Evolutionary conservation across 2,113 vertebrate species (phyloP).

Genomic region (Peromyscus polionotus): DNA sequence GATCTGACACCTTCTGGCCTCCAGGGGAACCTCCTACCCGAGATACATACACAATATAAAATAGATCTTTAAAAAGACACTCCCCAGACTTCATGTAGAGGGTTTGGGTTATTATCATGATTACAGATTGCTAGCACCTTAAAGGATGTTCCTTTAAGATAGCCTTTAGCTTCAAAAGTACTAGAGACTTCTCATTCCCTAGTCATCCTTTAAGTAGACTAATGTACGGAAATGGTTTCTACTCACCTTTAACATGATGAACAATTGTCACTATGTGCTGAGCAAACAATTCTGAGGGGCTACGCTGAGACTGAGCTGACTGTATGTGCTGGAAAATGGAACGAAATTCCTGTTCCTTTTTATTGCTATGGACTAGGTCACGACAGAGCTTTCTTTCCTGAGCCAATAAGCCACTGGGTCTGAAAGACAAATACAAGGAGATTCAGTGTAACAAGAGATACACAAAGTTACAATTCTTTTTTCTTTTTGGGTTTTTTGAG

Average conservation of each 20-base stretch:
- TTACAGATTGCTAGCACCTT: slow-evolving; percentile 32
- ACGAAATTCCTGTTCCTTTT: slow-evolving; percentile 96
- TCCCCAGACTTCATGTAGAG: neutral
- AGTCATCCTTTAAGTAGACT: neutral
- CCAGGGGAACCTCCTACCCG: neutral
- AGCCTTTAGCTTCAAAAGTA: slow-evolving; percentile 11
- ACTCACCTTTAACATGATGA: slow-evolving; percentile 96
- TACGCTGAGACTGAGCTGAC: slow-evolving; percentile 91
- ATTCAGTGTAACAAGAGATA: slow-evolving; percentile 36
- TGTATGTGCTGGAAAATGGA: slow-evolving; percentile 97
- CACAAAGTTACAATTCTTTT: neutral
- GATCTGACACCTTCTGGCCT: neutral
- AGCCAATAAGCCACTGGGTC: slow-evolving; percentile 93
- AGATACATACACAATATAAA: neutral
- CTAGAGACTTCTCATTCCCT: neutral
- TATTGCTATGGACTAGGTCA: slow-evolving; percentile 95
- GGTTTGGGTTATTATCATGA: slow-evolving; percentile 8
- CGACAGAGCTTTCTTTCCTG: slow-evolving; percentile 95
- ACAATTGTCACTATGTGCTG: slow-evolving; percentile 98
- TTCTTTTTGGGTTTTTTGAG: neutral
- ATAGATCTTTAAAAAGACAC: neutral
- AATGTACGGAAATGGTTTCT: neutral
- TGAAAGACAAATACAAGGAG: slow-evolving; percentile 76
- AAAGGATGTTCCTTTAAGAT: slow-evolving; percentile 10
- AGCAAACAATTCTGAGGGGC: slow-evolving; percentile 96